Conservation (phyloP, 1,140 invertebrate genomes). For the Druon quercuslanigerum region DNA sequence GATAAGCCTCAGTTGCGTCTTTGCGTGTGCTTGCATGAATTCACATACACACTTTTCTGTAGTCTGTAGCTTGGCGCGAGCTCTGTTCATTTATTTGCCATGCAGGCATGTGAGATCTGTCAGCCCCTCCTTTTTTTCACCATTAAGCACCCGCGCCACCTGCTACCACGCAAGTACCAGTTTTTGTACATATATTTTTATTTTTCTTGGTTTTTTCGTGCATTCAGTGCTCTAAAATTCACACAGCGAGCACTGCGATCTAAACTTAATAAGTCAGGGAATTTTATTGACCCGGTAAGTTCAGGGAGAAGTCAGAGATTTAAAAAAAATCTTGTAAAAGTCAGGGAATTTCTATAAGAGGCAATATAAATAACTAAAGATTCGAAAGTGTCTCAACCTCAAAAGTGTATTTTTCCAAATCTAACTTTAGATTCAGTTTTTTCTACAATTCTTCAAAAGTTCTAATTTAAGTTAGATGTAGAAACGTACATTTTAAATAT, state of each 20-base stretch:
- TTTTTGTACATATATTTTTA: not conserved
- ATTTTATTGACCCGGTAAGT: too few species aligned
- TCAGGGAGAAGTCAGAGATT: too few species aligned
- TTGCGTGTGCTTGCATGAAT: slow-evolving; percentile 19
- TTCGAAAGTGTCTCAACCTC: too few species aligned
- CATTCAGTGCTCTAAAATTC: slow-evolving; percentile 15
- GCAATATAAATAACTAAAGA: too few species aligned
- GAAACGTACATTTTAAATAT: too few species aligned
- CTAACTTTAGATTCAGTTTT: too few species aligned
- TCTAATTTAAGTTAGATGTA: too few species aligned
- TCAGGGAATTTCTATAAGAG: too few species aligned
- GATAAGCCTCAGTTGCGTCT: slow-evolving; percentile 20
- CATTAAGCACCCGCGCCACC: slow-evolving; percentile 31
- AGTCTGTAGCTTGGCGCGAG: not conserved
- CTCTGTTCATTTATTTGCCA: slow-evolving; percentile 19
- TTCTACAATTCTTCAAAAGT: too few species aligned
- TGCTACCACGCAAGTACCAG: slow-evolving; percentile 1
- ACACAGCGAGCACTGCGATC: slow-evolving; percentile 21
- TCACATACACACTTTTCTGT: slow-evolving; percentile 1
- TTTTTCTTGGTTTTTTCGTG: not conserved
- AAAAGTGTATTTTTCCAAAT: too few species aligned
- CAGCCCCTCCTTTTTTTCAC: slow-evolving; percentile 6
- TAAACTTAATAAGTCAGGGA: not conserved
- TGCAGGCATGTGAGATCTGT: slow-evolving; percentile 29
- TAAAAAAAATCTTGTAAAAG: too few species aligned